These are phyloP conservation scores for Smittia aterrima DNA, from an alignment of 2,888 invertebrate genomes.

Conservation along the genomic window DNA sequence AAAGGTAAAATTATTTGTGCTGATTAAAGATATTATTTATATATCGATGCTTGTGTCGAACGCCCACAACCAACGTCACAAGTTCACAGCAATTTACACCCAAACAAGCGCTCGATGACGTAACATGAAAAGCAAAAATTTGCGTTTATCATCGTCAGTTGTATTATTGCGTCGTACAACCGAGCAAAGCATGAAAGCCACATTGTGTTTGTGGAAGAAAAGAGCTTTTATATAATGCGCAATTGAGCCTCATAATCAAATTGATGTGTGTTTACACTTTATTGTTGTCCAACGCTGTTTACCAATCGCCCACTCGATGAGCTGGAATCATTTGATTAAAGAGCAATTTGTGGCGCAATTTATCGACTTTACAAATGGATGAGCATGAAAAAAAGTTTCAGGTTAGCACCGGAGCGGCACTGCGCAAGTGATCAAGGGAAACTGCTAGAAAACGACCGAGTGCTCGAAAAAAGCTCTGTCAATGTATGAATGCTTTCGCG, in stretches of 20 bases:
- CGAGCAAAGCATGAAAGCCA: slow-evolving; percentile 28
- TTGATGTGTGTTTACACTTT: neutral
- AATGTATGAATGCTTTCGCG: neutral
- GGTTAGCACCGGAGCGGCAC: neutral
- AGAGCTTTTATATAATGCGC: slow-evolving; percentile 6
- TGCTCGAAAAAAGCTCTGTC: neutral
- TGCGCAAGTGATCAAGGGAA: neutral
- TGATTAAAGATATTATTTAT: no score
- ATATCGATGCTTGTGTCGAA: no score
- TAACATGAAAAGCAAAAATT: no score
- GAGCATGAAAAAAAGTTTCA: neutral
- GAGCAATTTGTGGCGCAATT: slow-evolving; percentile 33
- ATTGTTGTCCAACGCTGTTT: no score
- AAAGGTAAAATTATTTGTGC: no score
- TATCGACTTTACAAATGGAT: slow-evolving; percentile 25
- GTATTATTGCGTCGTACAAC: no score
- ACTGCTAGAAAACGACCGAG: neutral
- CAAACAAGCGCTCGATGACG: no score
- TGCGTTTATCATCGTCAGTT: no score
- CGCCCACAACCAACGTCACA: no score
- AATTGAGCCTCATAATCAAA: slow-evolving; percentile 17
- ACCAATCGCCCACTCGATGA: neutral
- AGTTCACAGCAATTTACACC: no score
- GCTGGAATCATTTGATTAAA: neutral
- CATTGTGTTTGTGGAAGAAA: neutral